Evolutionary conservation across 2,113 vertebrate genomes (phyloP).

Genomic region (Microcebus jonahi): DNA sequence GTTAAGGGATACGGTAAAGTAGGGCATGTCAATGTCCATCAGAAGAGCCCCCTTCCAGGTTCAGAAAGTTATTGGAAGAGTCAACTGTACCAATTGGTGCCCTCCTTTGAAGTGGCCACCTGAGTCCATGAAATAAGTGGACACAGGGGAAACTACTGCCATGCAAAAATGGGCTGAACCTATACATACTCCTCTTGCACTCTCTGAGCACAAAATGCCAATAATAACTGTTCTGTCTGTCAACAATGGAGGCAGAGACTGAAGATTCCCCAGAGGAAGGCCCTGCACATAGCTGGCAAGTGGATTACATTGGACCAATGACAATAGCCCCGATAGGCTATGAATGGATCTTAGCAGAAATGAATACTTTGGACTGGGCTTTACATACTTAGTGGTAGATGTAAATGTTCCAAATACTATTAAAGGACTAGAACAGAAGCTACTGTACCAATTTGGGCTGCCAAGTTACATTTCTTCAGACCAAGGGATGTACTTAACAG

Average conservation of each 20-base stretch:
- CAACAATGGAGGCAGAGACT: not conserved
- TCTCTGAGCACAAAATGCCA: not conserved
- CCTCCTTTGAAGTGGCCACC: not conserved
- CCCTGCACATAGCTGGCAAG: not conserved
- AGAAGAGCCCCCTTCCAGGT: not conserved
- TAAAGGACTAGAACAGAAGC: not conserved
- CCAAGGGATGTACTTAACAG: not conserved
- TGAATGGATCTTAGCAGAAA: not conserved
- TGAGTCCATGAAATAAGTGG: not conserved
- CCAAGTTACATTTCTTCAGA: not conserved
- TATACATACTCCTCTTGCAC: not conserved
- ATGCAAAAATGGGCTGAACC: not conserved
- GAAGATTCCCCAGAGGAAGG: not conserved
- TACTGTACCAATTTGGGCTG: not conserved
- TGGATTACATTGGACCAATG: not conserved
- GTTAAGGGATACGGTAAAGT: not conserved
- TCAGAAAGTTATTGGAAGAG: not conserved
- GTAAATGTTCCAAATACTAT: not conserved
- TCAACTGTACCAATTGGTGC: not conserved
- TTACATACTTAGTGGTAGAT: not conserved
- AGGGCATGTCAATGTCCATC: not conserved
- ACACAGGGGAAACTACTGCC: not conserved
- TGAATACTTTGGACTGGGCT: not conserved
- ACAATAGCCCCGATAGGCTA: not conserved
- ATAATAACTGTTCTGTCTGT: not conserved